Evolutionary conservation across 2,888 invertebrate species (phyloP).

Genomic region (Napeogenes inachia): DNA sequence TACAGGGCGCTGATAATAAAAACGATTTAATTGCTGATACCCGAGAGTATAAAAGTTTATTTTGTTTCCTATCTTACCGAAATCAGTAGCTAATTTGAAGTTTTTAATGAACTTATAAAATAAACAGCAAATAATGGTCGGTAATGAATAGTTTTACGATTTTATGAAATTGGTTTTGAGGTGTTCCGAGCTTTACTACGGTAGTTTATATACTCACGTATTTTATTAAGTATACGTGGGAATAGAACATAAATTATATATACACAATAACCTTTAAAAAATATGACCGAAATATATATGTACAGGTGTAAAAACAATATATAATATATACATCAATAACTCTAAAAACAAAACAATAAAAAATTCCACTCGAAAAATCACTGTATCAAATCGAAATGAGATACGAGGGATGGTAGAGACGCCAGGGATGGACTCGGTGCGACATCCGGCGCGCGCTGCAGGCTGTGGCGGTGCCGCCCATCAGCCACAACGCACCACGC

Average conservation of each 20-base stretch:
- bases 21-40: slow-evolving; percentile 25
- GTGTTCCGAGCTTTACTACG: background rate
- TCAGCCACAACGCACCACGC: slow-evolving; percentile 44
- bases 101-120: slow-evolving; percentile 17
- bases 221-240: background rate
- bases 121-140: slow-evolving; percentile 10
- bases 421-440: slow-evolving; percentile 34
- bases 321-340: background rate
- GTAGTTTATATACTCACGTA: background rate
- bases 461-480: slow-evolving; percentile 19
- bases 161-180: slow-evolving; percentile 1
- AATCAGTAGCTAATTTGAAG: slow-evolving; percentile 16
- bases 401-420: background rate
- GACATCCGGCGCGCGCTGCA: slow-evolving; percentile 58
- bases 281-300: background rate
- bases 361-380: background rate
- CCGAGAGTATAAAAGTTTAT: slow-evolving; percentile 13
- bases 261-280: background rate
- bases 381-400: background rate
- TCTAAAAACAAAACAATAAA: background rate
- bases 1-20: slow-evolving; percentile 18
- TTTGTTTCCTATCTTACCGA: slow-evolving; percentile 12
- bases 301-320: background rate
- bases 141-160: slow-evolving; percentile 7
- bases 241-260: background rate